Evolutionary conservation across 1,140 invertebrate species (phyloP), one percentile per base, ranked within the genome.

Genomic region (Orussus abietinus): DNA sequence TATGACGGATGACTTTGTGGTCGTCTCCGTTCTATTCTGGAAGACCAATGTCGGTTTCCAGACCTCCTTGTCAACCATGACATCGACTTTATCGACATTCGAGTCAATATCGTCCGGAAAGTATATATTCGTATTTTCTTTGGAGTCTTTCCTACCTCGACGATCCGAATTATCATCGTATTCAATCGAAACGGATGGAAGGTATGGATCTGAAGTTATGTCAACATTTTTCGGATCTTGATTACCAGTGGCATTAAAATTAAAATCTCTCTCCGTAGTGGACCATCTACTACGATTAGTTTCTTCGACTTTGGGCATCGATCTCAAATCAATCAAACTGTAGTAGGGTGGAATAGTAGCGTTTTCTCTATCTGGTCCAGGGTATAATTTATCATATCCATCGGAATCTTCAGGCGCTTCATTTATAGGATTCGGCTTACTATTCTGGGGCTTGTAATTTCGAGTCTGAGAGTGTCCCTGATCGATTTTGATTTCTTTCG

Each of bases 11-110:
- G 57, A 47, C 32, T 62, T 48, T 1, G 49, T 30, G 3, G 39
- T 21, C 1, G 38, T 32, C 31, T 53, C 48, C 1, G 55, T 65
- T 34, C 57, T 63, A 42, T 67, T 68, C 12, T 60, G 48, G n/a
- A 62, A 59, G 6, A 59, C 53, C 4, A 66, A 13, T 4, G 47
- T 43, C 0, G 67, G 62, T 18, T 66, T 68, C 64, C 65, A 70
- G 1, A 35, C 42, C 11, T 60, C 41, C 19, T 55, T 62, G 0
- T 54, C 39, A 1, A 53, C 55, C 6, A 64, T n/a, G 2, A 61
- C 43, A 15, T 65, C 57, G 2, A 68, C 53, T 0, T 59, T 43
- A 4, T 51, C 41, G 13, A 35, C 7, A 15, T 55, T 37, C 3
- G 45, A 32, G 12, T 50, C 50, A n/a, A 45, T 3, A 6, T 45